Base-by-base conservation (phyloP, 2,797 vertebrate genomes). In the Muscicapa striata region DNA sequence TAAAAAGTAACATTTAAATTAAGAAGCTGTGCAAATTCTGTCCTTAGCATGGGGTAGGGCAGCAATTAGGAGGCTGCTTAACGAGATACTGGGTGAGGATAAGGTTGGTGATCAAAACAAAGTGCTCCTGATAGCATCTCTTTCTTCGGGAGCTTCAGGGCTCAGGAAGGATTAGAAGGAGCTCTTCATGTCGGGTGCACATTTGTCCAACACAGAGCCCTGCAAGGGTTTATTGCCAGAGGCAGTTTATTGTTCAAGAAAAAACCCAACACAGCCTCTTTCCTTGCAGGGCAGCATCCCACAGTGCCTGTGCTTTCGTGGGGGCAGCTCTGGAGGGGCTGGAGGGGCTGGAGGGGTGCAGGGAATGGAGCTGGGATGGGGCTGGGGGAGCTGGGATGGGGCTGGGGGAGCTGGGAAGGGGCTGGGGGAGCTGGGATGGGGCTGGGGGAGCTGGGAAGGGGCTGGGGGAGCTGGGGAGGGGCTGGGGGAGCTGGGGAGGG, bases 41-140 rank as follows among this genome's bases (percentile, higher is more conserved):
- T 84, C 91, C 87, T 92, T 76, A 82, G 70, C 77, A 43, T 81
- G 84, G 89, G 89, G 86, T 69, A 92, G 83, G 94, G 92, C 64
- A 3, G 77, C 83, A 89, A 52, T 94, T 87, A 89, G 78, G 49
- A 77, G 80, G 66, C 84, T 90, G 86, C 51, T 84, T 61, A 69
- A 75, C 67, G 15, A 87, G 93, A 80, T 88, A 58, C 23, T 52
- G 45, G 38, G 13, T 49, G 77, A 87, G 86, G 89, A 81, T 82
- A 55, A 84, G 72, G 89, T 10, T 75, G 84, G 46, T 67, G 84
- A 94, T 93, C 70, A 95, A 92, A 96, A 86, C 90, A 82, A 62
- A 88, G 23, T 58, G 1, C 59, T 87, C 43, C 62, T 69, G 92
- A 94, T 95, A 82, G 1, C 66, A 94, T 94, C 89, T 89, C 91